Evolutionary conservation across 1,140 invertebrate genomes (phyloP).

Genomic region (Coelopa frigida): DNA sequence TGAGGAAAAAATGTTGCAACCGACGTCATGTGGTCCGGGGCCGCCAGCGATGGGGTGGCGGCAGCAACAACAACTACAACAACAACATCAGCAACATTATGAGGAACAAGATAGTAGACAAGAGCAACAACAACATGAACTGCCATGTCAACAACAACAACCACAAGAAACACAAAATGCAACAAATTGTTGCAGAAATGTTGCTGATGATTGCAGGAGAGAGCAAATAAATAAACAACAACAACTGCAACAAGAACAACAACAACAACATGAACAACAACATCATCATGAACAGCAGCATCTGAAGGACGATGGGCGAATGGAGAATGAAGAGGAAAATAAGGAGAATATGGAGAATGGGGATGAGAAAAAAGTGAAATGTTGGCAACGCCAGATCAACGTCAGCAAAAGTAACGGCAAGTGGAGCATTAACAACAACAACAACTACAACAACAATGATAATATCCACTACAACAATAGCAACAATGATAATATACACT

Average conservation of each 20-base stretch:
- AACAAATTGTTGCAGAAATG: no score
- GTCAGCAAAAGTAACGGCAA: no score
- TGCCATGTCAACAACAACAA: not conserved
- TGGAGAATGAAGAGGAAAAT: no score
- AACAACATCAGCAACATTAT: not conserved
- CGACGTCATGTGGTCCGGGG: conserved; percentile 41
- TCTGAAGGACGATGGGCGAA: no score
- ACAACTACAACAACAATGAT: conserved; percentile 9
- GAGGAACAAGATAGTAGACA: not conserved
- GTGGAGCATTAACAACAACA: conserved; percentile 9
- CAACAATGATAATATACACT: conserved; percentile 5
- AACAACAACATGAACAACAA: conserved; percentile 5
- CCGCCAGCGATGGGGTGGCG: conserved; percentile 15
- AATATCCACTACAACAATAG: not conserved
- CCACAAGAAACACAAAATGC: no score
- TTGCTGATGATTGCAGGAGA: not conserved
- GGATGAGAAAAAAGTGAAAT: no score
- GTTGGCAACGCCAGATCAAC: no score
- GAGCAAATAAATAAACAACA: conserved; percentile 1
- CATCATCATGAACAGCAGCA: conserved; percentile 10
- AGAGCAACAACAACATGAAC: not conserved
- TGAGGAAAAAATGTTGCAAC: conserved; percentile 29
- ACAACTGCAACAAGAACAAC: conserved; percentile 2
- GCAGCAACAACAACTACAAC: not conserved
- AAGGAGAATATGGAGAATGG: no score